These are phyloP conservation scores for Acleris laterana DNA, from an alignment of 2,888 invertebrate species.

Conservation along the genomic window DNA sequence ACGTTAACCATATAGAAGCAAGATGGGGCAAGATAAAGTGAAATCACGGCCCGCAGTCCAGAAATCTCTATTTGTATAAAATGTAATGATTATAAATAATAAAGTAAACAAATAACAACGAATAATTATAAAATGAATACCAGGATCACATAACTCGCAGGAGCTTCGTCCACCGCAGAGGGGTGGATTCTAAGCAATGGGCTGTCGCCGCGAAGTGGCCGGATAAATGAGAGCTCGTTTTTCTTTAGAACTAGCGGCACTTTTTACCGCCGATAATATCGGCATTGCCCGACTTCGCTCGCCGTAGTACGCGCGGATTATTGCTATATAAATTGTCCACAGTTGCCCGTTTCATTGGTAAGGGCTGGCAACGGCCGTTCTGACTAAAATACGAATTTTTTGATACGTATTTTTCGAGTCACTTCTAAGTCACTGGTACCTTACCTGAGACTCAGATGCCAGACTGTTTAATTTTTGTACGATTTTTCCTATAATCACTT, in stretches of 20 bases:
- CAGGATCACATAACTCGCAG: conserved; percentile 23
- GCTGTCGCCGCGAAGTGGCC: conserved; percentile 72
- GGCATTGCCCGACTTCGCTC: conserved; percentile 56
- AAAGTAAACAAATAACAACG: too few species aligned
- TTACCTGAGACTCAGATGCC: too few species aligned
- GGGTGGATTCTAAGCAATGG: conserved; percentile 51
- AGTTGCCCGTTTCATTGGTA: conserved; percentile 74
- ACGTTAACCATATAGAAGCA: too few species aligned
- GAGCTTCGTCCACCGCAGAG: conserved; percentile 5
- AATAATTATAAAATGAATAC: not conserved
- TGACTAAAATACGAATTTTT: too few species aligned
- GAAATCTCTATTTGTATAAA: too few species aligned
- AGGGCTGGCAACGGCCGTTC: conserved; percentile 58
- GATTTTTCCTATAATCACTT: too few species aligned
- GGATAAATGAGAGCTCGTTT: conserved; percentile 83
- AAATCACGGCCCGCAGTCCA: too few species aligned
- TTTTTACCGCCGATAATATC: conserved; percentile 80
- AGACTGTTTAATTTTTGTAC: too few species aligned
- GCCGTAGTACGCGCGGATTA: conserved; percentile 79
- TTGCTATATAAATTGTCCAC: conserved; percentile 84
- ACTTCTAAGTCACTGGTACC: too few species aligned
- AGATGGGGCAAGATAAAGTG: too few species aligned
- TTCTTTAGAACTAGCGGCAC: conserved; percentile 77
- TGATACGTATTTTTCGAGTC: too few species aligned
- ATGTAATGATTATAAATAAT: too few species aligned